phyloP scores from a whole-genome alignment of 2,888 invertebrate species.

The Neelides folsomi region DNA sequence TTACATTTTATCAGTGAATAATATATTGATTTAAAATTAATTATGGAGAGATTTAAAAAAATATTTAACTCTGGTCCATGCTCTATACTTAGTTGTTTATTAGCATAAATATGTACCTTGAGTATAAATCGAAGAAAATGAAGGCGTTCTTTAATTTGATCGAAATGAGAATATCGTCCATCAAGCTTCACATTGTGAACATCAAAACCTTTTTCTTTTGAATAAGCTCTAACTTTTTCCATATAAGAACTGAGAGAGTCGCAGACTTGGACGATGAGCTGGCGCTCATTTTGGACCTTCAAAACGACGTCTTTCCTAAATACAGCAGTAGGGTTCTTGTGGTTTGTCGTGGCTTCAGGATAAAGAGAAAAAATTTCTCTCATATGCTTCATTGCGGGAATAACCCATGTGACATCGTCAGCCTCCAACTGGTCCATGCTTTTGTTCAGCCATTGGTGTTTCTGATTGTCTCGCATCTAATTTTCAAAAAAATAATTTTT shows the following conservation, averaged over 20 bases:
- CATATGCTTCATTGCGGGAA: constrained; percentile 89
- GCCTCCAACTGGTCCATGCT: constrained; percentile 88
- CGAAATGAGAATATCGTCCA: constrained; percentile 76
- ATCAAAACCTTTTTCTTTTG: constrained; percentile 62
- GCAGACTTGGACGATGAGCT: constrained; percentile 30
- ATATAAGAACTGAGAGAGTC: constrained; percentile 49
- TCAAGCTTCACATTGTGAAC: constrained; percentile 67
- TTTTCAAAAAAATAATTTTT: constrained; percentile 12
- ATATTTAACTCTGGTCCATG: no score
- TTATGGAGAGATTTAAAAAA: no score
- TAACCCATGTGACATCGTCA: constrained; percentile 65
- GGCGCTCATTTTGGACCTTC: constrained; percentile 27
- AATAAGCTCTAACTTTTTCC: constrained; percentile 60
- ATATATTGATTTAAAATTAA: no score
- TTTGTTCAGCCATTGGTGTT: constrained; percentile 86
- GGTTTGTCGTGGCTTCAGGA: constrained; percentile 59
- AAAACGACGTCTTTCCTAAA: constrained; percentile 26
- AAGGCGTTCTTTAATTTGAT: constrained; percentile 85
- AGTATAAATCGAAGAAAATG: constrained; percentile 82
- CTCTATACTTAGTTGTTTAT: not conserved
- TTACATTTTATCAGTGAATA: no score
- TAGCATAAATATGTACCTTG: constrained; percentile 42
- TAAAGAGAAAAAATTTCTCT: constrained; percentile 89
- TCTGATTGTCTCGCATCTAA: constrained; percentile 81
- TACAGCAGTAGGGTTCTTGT: constrained; percentile 27